Base-by-base conservation (phyloP, 35 echinoderm and acorn worm genomes). In the Hemicentrotus pulcherrimus region DNA sequence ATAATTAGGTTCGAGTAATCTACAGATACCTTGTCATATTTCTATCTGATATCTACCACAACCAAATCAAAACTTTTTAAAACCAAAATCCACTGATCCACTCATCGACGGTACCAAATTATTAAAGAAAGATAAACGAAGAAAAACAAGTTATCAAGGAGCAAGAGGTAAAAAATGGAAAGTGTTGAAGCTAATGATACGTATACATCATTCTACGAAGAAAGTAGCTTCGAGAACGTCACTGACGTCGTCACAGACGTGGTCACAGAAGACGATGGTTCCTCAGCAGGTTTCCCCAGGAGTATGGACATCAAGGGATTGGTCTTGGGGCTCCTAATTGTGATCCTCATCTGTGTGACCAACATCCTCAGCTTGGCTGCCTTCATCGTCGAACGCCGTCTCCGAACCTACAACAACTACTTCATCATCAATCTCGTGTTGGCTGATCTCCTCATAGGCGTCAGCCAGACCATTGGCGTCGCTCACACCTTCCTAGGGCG, bases 391-490 rank as follows among this genome's bases (percentile, higher is more conserved):
- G 65, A 78, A 78, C 65, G 65, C 19, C 65, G 65, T 78, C 28
- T 78, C 19, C 65, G 65, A 22, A 78, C 65, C 65, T 78, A 78
- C 65, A 78, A 78, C 65, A 78, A 78, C 65, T 78, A 78, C 65
- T 78, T 78, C 18, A 78, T 78, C 65, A 78, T 78, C 65, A 78
- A 78, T 78, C 65, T 78, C 4, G 65, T 78, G 65, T 6, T 78
- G 65, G 65, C 28, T 78, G 65, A 78, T 78, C 65, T 78, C 65
- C 24, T n/a, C 22, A 28, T 78, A 78, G 65, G 65, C 65, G 19
- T 78, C 65, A 78, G 65, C 22, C 65, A 78, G 65, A 78, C 7
- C 24, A 78, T 78, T 78, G 65, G 65, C 19, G 65, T 78, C 19
- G 1, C 22, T n/a, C 65, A 78, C 65, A 78, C 65, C 65, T 78